These are phyloP conservation scores for Stichopus chloronotus DNA, from an alignment of 35 echinoderm and acorn worm species.

Conservation along the genomic window DNA sequence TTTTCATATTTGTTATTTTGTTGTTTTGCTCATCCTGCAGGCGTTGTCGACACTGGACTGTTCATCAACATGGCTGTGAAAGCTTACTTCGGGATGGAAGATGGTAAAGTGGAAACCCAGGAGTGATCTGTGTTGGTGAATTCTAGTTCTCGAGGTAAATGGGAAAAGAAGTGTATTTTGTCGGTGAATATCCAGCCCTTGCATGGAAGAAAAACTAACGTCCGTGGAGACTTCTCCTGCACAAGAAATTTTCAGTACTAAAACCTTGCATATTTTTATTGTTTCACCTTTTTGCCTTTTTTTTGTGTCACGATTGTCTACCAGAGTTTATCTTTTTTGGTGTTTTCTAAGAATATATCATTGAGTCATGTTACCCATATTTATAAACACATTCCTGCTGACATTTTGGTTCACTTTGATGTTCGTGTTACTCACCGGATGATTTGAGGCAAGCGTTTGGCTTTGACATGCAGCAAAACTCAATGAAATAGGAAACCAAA, in stretches of 20 bases:
- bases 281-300: neutral
- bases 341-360: neutral
- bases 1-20: neutral
- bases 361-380: neutral
- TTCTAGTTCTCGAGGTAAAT: neutral
- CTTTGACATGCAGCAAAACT: too few species aligned
- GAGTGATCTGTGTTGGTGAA: neutral
- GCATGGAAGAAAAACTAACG: neutral
- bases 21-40: conserved; percentile 36
- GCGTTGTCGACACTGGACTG: conserved; percentile 94
- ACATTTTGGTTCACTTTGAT: neutral
- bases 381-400: neutral
- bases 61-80: conserved; percentile 99
- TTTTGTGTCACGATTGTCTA: neutral
- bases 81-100: conserved; percentile 98
- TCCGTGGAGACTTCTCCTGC: neutral
- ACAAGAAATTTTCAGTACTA: neutral
- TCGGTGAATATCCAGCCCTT: neutral
- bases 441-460: neutral
- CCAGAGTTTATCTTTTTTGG: neutral
- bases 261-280: conserved; percentile 1
- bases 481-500: too few species aligned
- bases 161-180: neutral
- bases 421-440: neutral
- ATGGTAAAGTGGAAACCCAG: conserved; percentile 70